Base-by-base conservation (phyloP, 2,888 invertebrate species). In the Chalcis sispes region DNA sequence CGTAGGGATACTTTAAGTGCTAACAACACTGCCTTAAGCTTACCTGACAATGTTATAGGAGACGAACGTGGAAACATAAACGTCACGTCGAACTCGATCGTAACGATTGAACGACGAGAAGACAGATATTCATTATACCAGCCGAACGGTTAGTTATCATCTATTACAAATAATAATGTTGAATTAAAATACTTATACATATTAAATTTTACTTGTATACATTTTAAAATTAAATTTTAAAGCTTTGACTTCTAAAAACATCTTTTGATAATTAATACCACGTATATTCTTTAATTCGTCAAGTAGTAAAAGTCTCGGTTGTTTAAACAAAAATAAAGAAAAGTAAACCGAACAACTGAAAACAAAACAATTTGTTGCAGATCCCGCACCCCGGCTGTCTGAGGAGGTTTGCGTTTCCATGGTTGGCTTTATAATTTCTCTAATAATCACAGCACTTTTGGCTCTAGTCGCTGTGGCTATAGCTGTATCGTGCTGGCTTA, bases 361-460 rank as follows among this genome's bases (percentile, higher is more conserved):
- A 23, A n/a, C 8, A 42, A 58, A n/a, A n/a, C n/a, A n/a, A n/a
- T n/a, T n/a, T n/a, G n/a, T 89, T 89, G 67, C 85, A 91, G 92
- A 90, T 81, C 90, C 92, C 61, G 90, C 87, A 78, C 87, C 85
- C 82, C 89, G 90, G 87, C 91, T 92, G 80, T 92, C 92, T 62
- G 94, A 95, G 89, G 95, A 96, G 86, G 97, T 98, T 85, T 98
- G 97, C 90, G 96, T 98, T 82, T 97, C 97, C 72, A 96, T 96
- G 91, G 95, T 97, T 83, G 96, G 97, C 79, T 94, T 98, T 86
- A 96, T 97, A 82, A 96, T 97, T 85, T 96, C 97, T 81, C 91
- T 97, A 85, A 95, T 97, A 79, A 94, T 98, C 87, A 98, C 97
- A 80, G 97, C 97, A 64, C 91, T 97, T 78, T 90, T 98, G 85